These are phyloP conservation scores for Leptonema lineaticorne DNA, from an alignment of 1,140 invertebrate genomes.

Conservation along the genomic window DNA sequence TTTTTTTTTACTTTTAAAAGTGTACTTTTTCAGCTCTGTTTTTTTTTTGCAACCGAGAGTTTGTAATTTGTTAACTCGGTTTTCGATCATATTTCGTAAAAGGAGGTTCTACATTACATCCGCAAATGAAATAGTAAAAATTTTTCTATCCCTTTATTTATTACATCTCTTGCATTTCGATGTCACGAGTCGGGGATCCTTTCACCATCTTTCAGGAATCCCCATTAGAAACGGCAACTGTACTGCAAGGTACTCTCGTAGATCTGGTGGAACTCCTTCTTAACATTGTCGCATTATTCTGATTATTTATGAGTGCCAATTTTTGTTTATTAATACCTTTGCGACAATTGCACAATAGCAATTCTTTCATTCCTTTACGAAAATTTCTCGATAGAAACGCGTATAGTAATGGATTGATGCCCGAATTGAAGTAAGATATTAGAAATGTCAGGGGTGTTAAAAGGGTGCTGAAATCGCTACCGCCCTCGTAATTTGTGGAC, in stretches of 20 bases:
- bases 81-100: no score
- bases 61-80: no score
- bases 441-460: constrained; percentile 79
- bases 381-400: constrained; percentile 81
- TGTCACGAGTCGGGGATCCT: constrained; percentile 42
- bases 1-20: no score
- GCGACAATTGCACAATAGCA: constrained; percentile 59
- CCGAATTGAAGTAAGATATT: constrained; percentile 81
- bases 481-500: constrained; percentile 64
- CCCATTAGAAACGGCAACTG: constrained; percentile 52
- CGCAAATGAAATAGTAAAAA: no score
- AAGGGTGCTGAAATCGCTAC: constrained; percentile 68
- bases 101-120: no score
- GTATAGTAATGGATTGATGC: constrained; percentile 81
- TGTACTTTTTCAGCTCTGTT: no score
- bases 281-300: constrained; percentile 44
- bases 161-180: constrained; percentile 35
- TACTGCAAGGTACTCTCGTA: constrained; percentile 56
- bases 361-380: constrained; percentile 68
- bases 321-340: constrained; percentile 50
- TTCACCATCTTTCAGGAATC: constrained; percentile 54
- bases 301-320: constrained; percentile 49
- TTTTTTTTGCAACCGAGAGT: no score
- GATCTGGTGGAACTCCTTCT: constrained; percentile 53
- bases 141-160: no score